phyloP scores from a whole-genome alignment of 2,797 vertebrate genomes.

The Lepilemur ruficaudatus region DNA sequence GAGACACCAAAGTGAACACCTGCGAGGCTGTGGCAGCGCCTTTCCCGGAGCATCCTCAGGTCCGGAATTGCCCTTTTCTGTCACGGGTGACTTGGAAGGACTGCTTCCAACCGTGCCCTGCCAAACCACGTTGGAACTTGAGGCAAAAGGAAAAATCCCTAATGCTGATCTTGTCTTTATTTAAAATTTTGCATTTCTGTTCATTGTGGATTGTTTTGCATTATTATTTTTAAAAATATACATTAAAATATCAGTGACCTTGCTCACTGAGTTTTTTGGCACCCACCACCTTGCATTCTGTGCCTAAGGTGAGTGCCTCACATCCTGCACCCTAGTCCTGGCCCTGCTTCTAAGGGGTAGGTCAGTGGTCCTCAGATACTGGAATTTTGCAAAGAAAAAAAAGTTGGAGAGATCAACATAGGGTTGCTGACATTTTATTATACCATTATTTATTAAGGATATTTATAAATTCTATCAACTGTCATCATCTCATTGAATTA shows the following conservation, averaged over 20 bases:
- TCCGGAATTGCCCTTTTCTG: not conserved
- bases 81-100: rapidly evolving
- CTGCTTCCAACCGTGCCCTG: not conserved
- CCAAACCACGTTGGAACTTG: not conserved
- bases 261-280: not conserved
- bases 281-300: not conserved
- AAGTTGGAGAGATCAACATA: not conserved
- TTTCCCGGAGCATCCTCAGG: not conserved
- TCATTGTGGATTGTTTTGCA: not conserved
- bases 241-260: not conserved
- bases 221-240: not conserved
- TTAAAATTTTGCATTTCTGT: not conserved
- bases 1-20: not conserved
- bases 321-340: not conserved
- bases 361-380: not conserved
- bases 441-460: not conserved
- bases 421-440: not conserved
- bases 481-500: not conserved
- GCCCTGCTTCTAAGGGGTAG: not conserved
- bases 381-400: not conserved
- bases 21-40: no score
- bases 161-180: not conserved
- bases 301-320: not conserved
- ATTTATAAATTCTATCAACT: not conserved
- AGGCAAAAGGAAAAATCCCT: not conserved